These are phyloP conservation scores for Mongoloraphidia duomilia DNA, from an alignment of 2,888 invertebrate species.

Conservation along the genomic window DNA sequence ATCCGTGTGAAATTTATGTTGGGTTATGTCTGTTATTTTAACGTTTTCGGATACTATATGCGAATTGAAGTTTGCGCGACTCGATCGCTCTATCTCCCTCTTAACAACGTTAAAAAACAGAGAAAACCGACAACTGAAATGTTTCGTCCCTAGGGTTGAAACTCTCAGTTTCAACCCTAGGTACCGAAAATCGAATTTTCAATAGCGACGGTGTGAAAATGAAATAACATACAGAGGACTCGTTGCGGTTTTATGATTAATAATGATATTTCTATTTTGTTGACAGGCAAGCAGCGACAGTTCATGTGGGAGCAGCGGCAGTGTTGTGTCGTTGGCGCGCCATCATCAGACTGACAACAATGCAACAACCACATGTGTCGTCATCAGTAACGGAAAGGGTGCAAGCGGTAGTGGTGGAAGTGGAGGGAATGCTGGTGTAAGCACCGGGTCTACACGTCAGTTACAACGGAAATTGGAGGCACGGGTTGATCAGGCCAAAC, in stretches of 20 bases:
- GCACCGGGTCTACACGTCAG: conserved; percentile 22
- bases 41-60: too few relatives aligned
- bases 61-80: too few relatives aligned
- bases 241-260: background rate
- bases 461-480: conserved; percentile 28
- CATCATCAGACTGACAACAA: conserved; percentile 20
- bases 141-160: too few relatives aligned
- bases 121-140: too few relatives aligned
- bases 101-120: too few relatives aligned
- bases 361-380: background rate
- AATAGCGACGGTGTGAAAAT: background rate
- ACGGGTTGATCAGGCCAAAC: conserved; percentile 30
- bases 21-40: too few relatives aligned
- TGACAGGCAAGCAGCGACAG: conserved; percentile 27
- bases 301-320: conserved; percentile 26
- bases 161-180: too few relatives aligned
- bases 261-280: background rate
- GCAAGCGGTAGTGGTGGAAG: background rate
- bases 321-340: conserved; percentile 3
- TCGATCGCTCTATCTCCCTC: too few relatives aligned
- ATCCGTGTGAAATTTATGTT: too few relatives aligned
- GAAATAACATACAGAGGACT: background rate
- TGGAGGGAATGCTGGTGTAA: conserved; percentile 12
- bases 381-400: background rate
- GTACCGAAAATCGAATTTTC: too few relatives aligned